These are phyloP conservation scores for Euspilapteryx auroguttella DNA, from an alignment of 2,888 invertebrate genomes.

Conservation along the genomic window DNA sequence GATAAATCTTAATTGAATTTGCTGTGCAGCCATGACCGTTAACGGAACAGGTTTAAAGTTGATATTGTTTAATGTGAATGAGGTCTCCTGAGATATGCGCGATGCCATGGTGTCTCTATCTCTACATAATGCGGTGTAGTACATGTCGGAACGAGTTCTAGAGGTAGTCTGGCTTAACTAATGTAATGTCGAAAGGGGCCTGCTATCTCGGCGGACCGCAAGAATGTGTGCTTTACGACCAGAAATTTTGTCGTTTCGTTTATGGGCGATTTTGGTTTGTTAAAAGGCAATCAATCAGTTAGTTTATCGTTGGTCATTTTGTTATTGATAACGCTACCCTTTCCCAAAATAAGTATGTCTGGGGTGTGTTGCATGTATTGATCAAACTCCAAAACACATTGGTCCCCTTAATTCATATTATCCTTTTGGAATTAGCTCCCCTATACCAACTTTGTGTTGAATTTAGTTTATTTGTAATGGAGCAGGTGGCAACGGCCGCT, in stretches of 20 bases:
- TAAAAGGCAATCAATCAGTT: background rate
- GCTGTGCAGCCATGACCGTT: background rate
- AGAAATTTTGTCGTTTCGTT: background rate
- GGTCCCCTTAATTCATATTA: background rate
- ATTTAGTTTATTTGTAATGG: background rate
- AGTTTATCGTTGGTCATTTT: no score
- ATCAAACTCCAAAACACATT: no score
- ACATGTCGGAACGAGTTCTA: background rate
- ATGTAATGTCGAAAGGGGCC: background rate
- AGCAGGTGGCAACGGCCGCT: slow-evolving; percentile 49
- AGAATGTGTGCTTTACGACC: background rate
- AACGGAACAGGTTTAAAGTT: background rate
- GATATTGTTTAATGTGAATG: background rate
- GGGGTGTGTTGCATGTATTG: no score
- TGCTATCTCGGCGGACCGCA: background rate
- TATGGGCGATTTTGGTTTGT: background rate
- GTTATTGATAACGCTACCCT: no score
- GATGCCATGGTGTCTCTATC: background rate
- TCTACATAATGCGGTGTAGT: no score
- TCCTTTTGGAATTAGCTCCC: background rate
- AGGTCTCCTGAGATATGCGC: background rate
- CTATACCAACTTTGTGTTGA: background rate
- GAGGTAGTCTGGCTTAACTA: background rate
- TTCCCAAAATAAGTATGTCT: no score
- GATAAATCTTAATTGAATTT: background rate